Evolutionary conservation across 2,888 invertebrate species (phyloP).

Genomic region (Cyaniris semiargus): DNA sequence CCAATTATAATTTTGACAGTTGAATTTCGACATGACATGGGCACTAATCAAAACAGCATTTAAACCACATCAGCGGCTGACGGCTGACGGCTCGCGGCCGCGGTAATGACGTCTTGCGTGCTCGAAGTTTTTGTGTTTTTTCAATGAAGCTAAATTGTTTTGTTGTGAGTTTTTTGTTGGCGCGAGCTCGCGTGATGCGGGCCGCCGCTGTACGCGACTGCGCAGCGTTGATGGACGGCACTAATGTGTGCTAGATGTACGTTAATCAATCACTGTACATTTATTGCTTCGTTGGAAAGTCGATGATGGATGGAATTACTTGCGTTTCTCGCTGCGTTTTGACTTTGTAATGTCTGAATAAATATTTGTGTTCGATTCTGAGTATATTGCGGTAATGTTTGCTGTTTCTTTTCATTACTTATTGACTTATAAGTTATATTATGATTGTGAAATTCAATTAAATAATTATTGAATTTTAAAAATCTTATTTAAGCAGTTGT

Average conservation of each 20-base stretch:
- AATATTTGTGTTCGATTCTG: conserved; percentile 43
- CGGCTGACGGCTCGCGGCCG: conserved; percentile 77
- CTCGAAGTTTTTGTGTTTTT: conserved; percentile 56
- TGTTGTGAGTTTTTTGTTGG: conserved; percentile 59
- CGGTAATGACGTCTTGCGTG: conserved; percentile 70
- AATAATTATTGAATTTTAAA: neutral
- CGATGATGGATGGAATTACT: conserved; percentile 58
- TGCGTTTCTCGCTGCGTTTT: conserved; percentile 40
- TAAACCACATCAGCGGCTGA: conserved; percentile 68
- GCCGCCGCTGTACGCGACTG: conserved; percentile 45
- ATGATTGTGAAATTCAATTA: neutral
- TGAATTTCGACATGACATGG: conserved; percentile 80
- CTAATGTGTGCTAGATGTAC: conserved; percentile 66
- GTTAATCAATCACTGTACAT: conserved; percentile 70
- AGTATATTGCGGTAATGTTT: neutral
- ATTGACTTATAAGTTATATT: neutral
- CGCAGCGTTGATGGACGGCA: conserved; percentile 63
- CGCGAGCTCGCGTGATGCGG: conserved; percentile 61
- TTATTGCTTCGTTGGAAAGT: conserved; percentile 62
- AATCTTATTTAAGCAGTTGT: no score
- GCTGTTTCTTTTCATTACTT: neutral
- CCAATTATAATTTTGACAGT: conserved; percentile 82
- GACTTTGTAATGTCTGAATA: conserved; percentile 19
- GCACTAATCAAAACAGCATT: conserved; percentile 83
- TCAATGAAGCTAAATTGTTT: conserved; percentile 70